Evolutionary conservation across 2,113 vertebrate species (phyloP).

Genomic region (Aegotheles bennettii): DNA sequence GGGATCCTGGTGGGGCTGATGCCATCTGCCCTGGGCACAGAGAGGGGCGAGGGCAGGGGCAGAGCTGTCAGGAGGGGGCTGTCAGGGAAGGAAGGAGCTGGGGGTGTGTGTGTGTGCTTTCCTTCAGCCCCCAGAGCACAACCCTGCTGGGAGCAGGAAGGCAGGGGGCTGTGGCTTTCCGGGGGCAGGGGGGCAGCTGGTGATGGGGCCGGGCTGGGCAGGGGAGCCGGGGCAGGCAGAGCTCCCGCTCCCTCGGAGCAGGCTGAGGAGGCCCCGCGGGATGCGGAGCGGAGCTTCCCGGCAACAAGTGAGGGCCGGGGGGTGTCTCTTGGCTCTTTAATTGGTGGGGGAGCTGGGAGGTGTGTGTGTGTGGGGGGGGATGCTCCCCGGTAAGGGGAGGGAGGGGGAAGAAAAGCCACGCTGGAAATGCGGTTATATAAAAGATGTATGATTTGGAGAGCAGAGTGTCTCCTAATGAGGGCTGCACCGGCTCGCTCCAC

Average conservation of each 20-base stretch:
- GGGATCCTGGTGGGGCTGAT: fast-evolving
- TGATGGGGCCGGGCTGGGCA: fast-evolving
- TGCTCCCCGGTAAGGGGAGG: not conserved
- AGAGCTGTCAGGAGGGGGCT: not conserved
- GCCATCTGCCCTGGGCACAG: not conserved
- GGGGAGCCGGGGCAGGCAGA: not conserved
- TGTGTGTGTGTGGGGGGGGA: not conserved
- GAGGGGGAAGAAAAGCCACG: not conserved
- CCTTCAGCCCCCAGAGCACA: not conserved
- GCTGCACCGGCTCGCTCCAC: conserved; percentile 72
- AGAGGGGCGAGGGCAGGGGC: not conserved
- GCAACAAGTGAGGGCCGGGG: conserved; percentile 8
- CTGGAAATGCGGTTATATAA: conserved; percentile 73
- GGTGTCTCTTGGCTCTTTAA: not conserved
- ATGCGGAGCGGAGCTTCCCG: not conserved
- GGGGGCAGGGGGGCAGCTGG: not conserved
- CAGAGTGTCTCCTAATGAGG: conserved; percentile 72
- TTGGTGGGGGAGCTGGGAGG: not conserved
- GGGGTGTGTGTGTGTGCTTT: too few relatives aligned
- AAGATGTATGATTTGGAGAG: conserved; percentile 71
- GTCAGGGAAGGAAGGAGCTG: not conserved
- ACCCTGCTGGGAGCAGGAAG: not conserved
- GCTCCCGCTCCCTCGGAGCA: not conserved
- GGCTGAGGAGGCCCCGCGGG: not conserved
- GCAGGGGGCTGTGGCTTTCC: not conserved